Evolutionary conservation across 2,113 vertebrate species (phyloP).

Genomic region (Perognathus longimembris): DNA sequence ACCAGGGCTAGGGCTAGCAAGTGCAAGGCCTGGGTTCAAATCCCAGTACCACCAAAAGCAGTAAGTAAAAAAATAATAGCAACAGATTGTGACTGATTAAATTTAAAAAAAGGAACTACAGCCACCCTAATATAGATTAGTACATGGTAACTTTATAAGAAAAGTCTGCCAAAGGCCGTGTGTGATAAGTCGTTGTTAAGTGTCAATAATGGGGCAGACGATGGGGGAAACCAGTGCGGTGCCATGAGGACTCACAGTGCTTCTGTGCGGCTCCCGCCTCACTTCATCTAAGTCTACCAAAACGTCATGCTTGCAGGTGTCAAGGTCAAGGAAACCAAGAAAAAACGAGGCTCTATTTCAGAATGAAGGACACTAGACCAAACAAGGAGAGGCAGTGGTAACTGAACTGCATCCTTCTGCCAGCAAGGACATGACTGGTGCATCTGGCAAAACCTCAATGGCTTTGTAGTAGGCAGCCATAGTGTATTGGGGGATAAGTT

Average conservation of each 20-base stretch:
- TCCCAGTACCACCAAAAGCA: too few species aligned
- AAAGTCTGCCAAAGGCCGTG: neutral
- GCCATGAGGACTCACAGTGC: neutral
- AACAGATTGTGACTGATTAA: neutral
- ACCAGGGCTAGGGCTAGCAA: neutral
- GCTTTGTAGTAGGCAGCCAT: neutral
- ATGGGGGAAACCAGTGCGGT: rapidly evolving
- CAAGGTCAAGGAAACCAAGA: neutral
- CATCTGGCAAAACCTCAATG: neutral
- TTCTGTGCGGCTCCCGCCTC: neutral
- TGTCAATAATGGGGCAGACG: rapidly evolving
- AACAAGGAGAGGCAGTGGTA: neutral
- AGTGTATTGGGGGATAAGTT: neutral
- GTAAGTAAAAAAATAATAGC: neutral
- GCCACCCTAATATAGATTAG: neutral
- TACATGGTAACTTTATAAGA: neutral
- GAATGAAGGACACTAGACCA: neutral
- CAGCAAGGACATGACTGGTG: neutral
- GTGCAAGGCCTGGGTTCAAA: too few species aligned
- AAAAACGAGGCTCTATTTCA: neutral
- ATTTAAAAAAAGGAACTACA: neutral
- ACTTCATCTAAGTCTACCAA: neutral
- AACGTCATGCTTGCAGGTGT: neutral
- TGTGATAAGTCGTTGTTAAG: neutral
- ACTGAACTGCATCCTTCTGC: neutral